These are phyloP conservation scores for Subanguina moxae DNA, from an alignment of 1,140 invertebrate genomes.

Conservation along the genomic window DNA sequence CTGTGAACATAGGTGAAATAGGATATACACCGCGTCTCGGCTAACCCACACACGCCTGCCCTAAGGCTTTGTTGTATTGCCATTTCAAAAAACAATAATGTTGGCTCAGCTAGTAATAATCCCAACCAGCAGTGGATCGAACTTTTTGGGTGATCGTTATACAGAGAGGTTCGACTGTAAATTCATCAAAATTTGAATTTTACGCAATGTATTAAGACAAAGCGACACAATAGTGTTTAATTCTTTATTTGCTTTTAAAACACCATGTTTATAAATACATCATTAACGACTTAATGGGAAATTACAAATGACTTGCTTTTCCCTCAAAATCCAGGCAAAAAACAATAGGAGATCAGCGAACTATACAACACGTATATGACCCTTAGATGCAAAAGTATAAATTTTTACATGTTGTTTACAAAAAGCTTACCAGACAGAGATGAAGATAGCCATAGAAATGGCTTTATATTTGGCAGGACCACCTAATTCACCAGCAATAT, in stretches of 20 bases:
- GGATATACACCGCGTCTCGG: no score
- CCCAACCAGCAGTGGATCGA: no score
- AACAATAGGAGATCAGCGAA: constrained; percentile 38
- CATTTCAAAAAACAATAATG: no score
- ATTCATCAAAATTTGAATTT: no score
- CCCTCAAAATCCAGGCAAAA: constrained; percentile 32
- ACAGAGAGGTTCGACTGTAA: no score
- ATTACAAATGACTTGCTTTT: background rate
- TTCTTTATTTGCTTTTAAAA: background rate
- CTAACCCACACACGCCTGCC: no score
- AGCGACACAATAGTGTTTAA: background rate
- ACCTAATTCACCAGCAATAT: constrained; percentile 84
- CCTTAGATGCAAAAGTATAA: no score
- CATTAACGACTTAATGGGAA: background rate
- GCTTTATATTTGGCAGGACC: constrained; percentile 75
- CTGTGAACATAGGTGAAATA: no score
- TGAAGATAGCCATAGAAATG: constrained; percentile 73
- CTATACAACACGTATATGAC: constrained; percentile 44
- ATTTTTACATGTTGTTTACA: no score
- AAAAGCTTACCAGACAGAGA: constrained; percentile 70
- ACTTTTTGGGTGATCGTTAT: no score
- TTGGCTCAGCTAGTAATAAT: no score
- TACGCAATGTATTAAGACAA: background rate
- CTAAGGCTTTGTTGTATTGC: no score
- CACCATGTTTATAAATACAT: background rate